phyloP scores from a whole-genome alignment of 2,113 vertebrate species.

The Scatophagus argus region DNA sequence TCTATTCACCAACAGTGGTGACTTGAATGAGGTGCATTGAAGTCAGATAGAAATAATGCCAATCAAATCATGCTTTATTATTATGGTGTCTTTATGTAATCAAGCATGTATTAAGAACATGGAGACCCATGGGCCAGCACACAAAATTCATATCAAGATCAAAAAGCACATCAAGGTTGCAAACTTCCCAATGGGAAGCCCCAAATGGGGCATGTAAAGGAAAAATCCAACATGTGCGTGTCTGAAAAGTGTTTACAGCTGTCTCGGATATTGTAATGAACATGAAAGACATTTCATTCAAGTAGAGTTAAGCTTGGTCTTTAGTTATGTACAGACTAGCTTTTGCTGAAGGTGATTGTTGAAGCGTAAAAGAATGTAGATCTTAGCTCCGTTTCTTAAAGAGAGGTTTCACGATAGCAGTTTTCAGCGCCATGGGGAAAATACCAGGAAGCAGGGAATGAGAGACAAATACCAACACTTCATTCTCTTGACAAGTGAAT shows the following conservation, averaged over 20 bases:
- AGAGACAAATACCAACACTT: slow-evolving; percentile 29
- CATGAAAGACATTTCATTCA: slow-evolving; percentile 1
- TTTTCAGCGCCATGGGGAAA: slow-evolving; percentile 62
- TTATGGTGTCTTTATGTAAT: not conserved
- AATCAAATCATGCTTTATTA: slow-evolving; percentile 7
- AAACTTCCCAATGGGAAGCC: too few relatives aligned
- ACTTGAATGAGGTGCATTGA: slow-evolving; percentile 3
- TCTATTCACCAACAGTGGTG: slow-evolving; percentile 3
- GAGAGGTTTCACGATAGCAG: slow-evolving; percentile 57
- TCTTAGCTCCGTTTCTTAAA: slow-evolving; percentile 38
- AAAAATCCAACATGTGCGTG: too few relatives aligned
- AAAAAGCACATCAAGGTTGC: not conserved
- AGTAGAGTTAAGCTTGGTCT: slow-evolving; percentile 5
- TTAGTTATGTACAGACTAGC: not conserved
- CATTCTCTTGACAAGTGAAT: slow-evolving; percentile 34
- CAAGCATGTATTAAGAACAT: not conserved
- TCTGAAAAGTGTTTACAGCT: not conserved
- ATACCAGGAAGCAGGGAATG: slow-evolving; percentile 45
- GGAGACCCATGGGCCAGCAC: not conserved
- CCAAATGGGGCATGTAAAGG: not conserved
- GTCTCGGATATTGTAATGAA: not conserved
- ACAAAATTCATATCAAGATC: not conserved
- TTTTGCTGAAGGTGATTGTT: slow-evolving; percentile 35
- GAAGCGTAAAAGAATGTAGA: slow-evolving; percentile 57
- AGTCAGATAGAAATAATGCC: not conserved